Evolutionary conservation across 2,888 invertebrate species (phyloP), one percentile per base, ranked within the genome.

Genomic region (Rosalia funebris): DNA sequence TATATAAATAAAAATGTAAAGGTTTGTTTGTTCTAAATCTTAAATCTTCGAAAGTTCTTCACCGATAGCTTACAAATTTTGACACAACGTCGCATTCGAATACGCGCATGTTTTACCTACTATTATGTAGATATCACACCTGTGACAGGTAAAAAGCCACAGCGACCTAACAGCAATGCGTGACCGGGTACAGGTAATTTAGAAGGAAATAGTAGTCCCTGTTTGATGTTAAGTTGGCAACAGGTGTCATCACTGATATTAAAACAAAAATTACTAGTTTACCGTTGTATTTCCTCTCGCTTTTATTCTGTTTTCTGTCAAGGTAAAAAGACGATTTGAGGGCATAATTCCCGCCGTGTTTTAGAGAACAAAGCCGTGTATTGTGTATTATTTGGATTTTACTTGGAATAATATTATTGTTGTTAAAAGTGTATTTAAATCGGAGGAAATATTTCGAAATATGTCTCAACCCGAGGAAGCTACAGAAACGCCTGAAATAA

Each of bases 401-500:
- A 41, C 41, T 17, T 41, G 17, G 5, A n/a, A n/a, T 45, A 15
- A 42, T 19, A 5, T 17, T 14, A 11, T 7, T 42, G 16, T 45
- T 1, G 45, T 20, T 11, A 25, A 5, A 25, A 25, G 7, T 7
- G 25, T 25, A 25, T 25, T 5, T 25, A 25, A 7, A 7, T 5
- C 3, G 7, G 3, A 25, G 25, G 7, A 25, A 3, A 25, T 25
- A 5, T 25, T 11, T 10, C 9, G 14, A 44, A 46, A 46, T 11
- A 63, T 63, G 59, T 63, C 63, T 47, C 58, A 56, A 46, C 44
- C 39, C 19, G 59, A 63, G 31, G 63, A 63, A 31, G 39, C 53
- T 20, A 45, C 77, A 10, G 78, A 79, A 66, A 62, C 75, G 4
- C 80, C 65, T 31, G 74, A 75, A 55, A 60, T 68, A 17, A 71